These are phyloP conservation scores for Crocallis elinguaria DNA, from an alignment of 2,888 invertebrate genomes.

Conservation along the genomic window DNA sequence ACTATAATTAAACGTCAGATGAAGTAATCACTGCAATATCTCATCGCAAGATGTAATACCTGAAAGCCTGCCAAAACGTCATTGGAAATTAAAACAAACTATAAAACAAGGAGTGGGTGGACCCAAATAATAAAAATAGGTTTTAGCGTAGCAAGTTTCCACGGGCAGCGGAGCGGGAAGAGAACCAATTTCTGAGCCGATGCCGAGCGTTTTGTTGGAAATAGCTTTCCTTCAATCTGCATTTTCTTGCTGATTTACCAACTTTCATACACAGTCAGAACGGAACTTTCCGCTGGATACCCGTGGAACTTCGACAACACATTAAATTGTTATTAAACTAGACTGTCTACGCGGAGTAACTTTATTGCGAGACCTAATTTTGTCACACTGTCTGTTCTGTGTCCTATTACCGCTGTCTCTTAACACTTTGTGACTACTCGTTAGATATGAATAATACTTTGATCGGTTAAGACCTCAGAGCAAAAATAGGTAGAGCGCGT, in stretches of 20 bases:
- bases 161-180: constrained; percentile 76
- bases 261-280: constrained; percentile 73
- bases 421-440: background rate
- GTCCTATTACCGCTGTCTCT: constrained; percentile 1
- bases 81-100: constrained; percentile 71
- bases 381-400: constrained; percentile 13
- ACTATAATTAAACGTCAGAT: no score
- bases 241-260: constrained; percentile 85
- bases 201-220: constrained; percentile 83
- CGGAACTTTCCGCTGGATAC: constrained; percentile 63
- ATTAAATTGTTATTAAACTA: constrained; percentile 70
- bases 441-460: no score
- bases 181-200: constrained; percentile 83
- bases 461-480: no score
- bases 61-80: constrained; percentile 38
- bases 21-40: constrained; percentile 30
- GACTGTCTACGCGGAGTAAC: constrained; percentile 31
- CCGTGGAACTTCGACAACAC: constrained; percentile 61
- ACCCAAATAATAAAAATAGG: constrained; percentile 80
- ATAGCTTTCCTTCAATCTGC: constrained; percentile 84
- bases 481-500: no score
- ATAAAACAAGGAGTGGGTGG: constrained; percentile 65
- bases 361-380: constrained; percentile 18
- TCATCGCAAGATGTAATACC: constrained; percentile 18
- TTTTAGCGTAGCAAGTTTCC: constrained; percentile 77